Evolutionary conservation across 2,113 vertebrate species (phyloP), one percentile per base, ranked within the genome.

Genomic region (Cynopterus brachyotis): DNA sequence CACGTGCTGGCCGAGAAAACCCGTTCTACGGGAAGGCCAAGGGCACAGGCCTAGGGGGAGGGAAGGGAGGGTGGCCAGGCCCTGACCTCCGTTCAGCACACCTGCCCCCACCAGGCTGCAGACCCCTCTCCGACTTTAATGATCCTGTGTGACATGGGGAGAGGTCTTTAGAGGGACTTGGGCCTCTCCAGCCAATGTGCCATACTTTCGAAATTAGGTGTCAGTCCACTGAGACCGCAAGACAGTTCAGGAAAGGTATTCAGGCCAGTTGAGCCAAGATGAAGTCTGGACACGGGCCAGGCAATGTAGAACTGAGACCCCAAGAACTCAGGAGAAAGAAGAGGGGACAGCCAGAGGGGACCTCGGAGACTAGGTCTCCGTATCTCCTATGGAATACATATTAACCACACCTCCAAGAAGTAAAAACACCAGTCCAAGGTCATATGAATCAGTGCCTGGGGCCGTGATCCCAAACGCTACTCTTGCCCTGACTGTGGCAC

Each of bases 1-100:
- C 20, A 64, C 6, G 4, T 20, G 45, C 22, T 3, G 17, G 57
- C 19, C 30, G 26, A 85, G 94, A 72, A 59, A 35, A n/a, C n/a
- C 12, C 1, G 1, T n/a, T 37, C 26, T 3, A 62, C 55, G 32
- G 62, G 69, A 10, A 10, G 0, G 13, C 3, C 24, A 24, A 5
- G 22, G 67, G 20, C 13, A 9, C 4, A 3, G 62, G 70, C 76
- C 66, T n/a, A n/a, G n/a, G 12, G 55, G 42, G 2, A 8, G 37
- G 3, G 26, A 28, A 13, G 40, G 24, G 0, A 1, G 32, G 17
- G 5, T 1, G 7, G 62, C 5, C 32, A 53, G 47, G 53, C n/a
- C 40, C 59, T 0, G 22, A 26, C 19, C 55, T 53, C 2, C 4
- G 83, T 22, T 37, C 64, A 22, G 78, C n/a, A 47, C 5, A 2